These are phyloP conservation scores for Bryconaethiops microstoma DNA, from an alignment of 2,797 vertebrate species.

Conservation along the genomic window DNA sequence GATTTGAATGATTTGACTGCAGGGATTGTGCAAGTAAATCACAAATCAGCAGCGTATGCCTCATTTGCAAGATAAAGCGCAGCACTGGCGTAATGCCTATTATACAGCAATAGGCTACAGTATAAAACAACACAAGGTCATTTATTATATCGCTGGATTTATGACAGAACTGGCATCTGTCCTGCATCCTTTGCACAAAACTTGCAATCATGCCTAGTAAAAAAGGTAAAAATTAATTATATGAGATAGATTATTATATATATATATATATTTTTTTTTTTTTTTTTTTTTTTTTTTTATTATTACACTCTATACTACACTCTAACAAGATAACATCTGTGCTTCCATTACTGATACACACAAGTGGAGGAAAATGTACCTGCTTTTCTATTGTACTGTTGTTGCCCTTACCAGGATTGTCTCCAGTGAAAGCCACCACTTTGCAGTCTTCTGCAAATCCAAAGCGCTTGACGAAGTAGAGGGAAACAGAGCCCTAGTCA, in stretches of 20 bases:
- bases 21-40: neutral
- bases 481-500: slow-evolving; percentile 83
- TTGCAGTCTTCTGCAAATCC: slow-evolving; percentile 85
- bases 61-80: neutral
- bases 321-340: too few species aligned
- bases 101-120: neutral
- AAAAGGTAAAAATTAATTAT: too few species aligned
- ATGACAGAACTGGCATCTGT: neutral
- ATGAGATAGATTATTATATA: too few species aligned
- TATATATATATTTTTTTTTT: too few species aligned
- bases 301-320: too few species aligned
- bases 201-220: too few species aligned
- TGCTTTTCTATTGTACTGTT: too few species aligned
- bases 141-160: neutral
- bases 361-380: neutral
- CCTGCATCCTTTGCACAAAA: neutral
- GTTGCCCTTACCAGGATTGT: slow-evolving; percentile 88
- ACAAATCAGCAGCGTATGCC: neutral
- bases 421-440: slow-evolving; percentile 92
- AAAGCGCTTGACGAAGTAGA: slow-evolving; percentile 82
- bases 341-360: too few species aligned
- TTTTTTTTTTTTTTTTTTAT: too few species aligned
- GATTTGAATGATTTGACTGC: neutral
- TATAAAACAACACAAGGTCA: neutral
- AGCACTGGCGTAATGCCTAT: neutral